These are phyloP conservation scores for Halictus ligatus DNA, from an alignment of 2,888 invertebrate species.

Conservation along the genomic window DNA sequence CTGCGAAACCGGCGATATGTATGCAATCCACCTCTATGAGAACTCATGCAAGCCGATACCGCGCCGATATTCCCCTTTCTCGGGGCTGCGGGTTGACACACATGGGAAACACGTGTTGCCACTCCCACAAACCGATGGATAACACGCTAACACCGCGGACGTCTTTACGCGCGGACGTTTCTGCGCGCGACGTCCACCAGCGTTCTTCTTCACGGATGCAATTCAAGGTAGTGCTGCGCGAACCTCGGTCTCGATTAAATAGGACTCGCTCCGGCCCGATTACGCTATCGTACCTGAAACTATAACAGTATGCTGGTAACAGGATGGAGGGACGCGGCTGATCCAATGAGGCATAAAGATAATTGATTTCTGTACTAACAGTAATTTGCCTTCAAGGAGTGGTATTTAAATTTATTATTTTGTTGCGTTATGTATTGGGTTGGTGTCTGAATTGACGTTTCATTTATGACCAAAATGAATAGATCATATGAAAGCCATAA, in stretches of 20 bases:
- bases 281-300: neutral
- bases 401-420: too few species aligned
- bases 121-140: conserved; percentile 58
- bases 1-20: conserved; percentile 79
- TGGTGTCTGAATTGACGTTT: too few species aligned
- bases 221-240: neutral
- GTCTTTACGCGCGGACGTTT: conserved; percentile 14
- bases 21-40: conserved; percentile 77
- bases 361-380: too few species aligned
- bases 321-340: neutral
- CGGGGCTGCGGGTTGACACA: conserved; percentile 72
- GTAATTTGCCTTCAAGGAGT: too few species aligned
- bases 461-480: too few species aligned
- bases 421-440: too few species aligned
- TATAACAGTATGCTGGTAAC: neutral
- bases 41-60: conserved; percentile 77
- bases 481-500: too few species aligned
- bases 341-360: neutral
- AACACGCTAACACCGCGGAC: conserved; percentile 49
- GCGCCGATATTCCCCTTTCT: conserved; percentile 66
- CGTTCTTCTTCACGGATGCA: neutral
- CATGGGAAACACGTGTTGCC: conserved; percentile 80
- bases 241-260: neutral
- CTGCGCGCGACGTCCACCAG: neutral
- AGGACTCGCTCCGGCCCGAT: neutral